Evolutionary conservation across 2,888 invertebrate genomes (phyloP), one percentile per base, ranked within the genome.

Genomic region (Troides helena): DNA sequence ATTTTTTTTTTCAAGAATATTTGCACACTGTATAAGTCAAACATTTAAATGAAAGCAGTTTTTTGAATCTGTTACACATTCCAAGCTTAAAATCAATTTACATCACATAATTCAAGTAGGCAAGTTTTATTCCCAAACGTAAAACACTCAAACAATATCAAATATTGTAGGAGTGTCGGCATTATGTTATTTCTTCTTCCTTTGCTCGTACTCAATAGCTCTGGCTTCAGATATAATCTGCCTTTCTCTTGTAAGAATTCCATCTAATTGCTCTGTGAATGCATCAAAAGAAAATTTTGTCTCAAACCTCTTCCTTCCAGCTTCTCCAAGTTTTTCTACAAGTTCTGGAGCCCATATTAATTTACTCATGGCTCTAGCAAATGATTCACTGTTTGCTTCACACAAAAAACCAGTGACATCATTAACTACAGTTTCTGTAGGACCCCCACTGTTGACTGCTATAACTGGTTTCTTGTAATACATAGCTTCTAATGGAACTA

Each of bases 401-500:
- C 97, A 96, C 1, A 98, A 89, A 78, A 95, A 97, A 0, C 98
- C 98, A 0, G 97, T 98, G 0, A 95, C 93, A 65, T 94, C 95
- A 89, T 97, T 93, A 0, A 95, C 92, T 63, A 99, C 93, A 0
- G 99, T 99, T 87, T 99, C 99, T 1, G 95, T 95, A 0, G 99
- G 99, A 0, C 99, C 99, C 39, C 99, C 99, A 79, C 97, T 97
- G 80, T 98, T 97, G 0, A 97, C 96, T 0, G 99, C 99, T 75
- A 99, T 95, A 0, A 99, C 99, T 6, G 99, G 99, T 80, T 97
- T 97, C 5, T 94, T 93, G 83, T 96, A 95, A 83, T 97, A 97
- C 99, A 99, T 99, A 0, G 99, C 99, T 93, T 99, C 99, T 67
- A 99, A 92, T 0, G 99, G 99, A 12, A 99, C 99, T 79, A 99